Conservation (phyloP, 1,140 invertebrate species). For the Cotesia chilonis region DNA sequence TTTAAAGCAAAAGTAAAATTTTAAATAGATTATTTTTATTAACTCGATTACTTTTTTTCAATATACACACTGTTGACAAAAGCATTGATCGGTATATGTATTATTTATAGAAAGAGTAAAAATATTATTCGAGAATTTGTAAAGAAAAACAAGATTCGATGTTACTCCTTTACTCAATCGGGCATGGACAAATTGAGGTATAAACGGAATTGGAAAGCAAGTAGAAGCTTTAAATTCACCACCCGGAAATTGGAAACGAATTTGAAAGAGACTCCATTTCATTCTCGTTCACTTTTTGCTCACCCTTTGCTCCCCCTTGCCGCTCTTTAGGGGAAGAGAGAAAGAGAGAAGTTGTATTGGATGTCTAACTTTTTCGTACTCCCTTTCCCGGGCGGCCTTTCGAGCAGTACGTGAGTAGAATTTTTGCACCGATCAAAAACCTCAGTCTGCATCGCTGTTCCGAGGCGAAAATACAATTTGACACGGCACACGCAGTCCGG, state of each 20-base stretch:
- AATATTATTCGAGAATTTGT: not conserved
- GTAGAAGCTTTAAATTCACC: constrained; percentile 31
- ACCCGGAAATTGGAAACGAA: constrained; percentile 34
- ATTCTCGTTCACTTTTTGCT: constrained; percentile 26
- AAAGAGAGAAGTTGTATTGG: not conserved
- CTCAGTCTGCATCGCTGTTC: constrained; percentile 24
- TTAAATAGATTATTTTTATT: no score
- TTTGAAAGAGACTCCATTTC: constrained; percentile 31
- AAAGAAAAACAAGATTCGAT: constrained; percentile 22
- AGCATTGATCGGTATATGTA: no score
- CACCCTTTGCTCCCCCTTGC: constrained; percentile 10
- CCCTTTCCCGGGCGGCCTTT: no score
- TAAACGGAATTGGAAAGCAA: constrained; percentile 27
- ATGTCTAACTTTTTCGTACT: constrained; percentile 17
- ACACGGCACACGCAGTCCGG: not conserved
- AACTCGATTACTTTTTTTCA: no score
- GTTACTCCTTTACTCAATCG: constrained; percentile 21
- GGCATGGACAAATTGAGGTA: constrained; percentile 25
- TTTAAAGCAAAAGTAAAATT: no score
- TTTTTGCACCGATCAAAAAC: constrained; percentile 17
- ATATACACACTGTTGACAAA: no score
- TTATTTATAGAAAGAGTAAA: no score
- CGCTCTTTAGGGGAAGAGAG: not conserved
- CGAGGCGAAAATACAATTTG: constrained; percentile 15
- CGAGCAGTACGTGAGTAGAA: constrained; percentile 25